Evolutionary conservation across 2,888 invertebrate species (phyloP).

Genomic region (Eueremaeus valkanovi): DNA sequence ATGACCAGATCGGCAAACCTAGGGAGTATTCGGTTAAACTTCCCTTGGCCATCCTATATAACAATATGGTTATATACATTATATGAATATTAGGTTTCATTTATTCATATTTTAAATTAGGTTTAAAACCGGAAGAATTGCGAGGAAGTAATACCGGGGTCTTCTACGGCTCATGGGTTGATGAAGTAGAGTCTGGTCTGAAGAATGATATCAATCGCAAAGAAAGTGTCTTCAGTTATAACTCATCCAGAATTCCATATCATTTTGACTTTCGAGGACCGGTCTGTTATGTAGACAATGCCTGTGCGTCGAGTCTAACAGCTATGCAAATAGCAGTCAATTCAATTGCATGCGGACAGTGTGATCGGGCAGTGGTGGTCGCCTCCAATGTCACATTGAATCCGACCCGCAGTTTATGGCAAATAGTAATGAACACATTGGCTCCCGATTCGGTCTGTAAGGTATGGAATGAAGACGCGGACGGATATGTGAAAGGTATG

Average conservation of each 20-base stretch:
- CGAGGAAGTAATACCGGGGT: slow-evolving; percentile 28
- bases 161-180: slow-evolving; percentile 30
- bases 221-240: not conserved
- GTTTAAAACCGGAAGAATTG: slow-evolving; percentile 1
- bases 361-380: slow-evolving; percentile 93
- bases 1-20: too few species aligned
- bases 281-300: slow-evolving; percentile 91
- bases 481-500: slow-evolving; percentile 20
- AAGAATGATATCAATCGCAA: slow-evolving; percentile 24
- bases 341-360: slow-evolving; percentile 78
- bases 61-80: too few species aligned
- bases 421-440: slow-evolving; percentile 1
- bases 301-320: slow-evolving; percentile 90
- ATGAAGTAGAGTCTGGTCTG: slow-evolving; percentile 28
- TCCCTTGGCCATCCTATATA: too few species aligned
- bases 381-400: slow-evolving; percentile 84
- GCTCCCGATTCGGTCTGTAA: slow-evolving; percentile 24
- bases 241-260: slow-evolving; percentile 22
- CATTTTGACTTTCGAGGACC: slow-evolving; percentile 60
- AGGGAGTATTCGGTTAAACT: too few species aligned
- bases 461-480: slow-evolving; percentile 12
- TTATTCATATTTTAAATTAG: too few species aligned
- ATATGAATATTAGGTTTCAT: too few species aligned
- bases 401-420: slow-evolving; percentile 61
- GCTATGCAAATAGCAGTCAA: slow-evolving; percentile 79